Base-by-base conservation (phyloP, 2,797 vertebrate species). In the Sebastolobus altivelis region DNA sequence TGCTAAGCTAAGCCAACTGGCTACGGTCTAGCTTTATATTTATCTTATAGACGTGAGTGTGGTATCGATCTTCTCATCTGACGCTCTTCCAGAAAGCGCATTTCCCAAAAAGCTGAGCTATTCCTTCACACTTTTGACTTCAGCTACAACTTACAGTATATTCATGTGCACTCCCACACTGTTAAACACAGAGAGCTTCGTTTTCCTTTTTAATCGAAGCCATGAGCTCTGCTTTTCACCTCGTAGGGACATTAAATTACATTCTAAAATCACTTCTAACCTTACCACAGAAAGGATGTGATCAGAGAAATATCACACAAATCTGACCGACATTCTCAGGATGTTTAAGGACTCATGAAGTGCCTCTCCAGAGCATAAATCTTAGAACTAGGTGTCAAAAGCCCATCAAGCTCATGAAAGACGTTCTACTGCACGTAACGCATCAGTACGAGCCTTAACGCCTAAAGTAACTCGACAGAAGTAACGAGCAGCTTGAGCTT, bases 351-450 rank as follows among this genome's bases (percentile, higher is more conserved):
- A 13, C 4, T 66, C 29, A 16, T 25, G 1, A 14, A 33, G 12
- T 62, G 46, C n/a, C 20, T 38, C 70, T 72, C 5, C 18, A 16
- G 11, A 78, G 27, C n/a, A 37, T 54, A 52, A 11, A 59, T 65
- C 65, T 70, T 55, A 43, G 61, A 72, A 66, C 77, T 55, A 68
- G 11, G 6, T 75, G 55, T 80, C 79, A 78, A 8, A 60, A 61
- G 61, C 8, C 29, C 58, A 33, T 81, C 46, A 33, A 58, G 33
- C 54, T 54, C 20, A 66, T 46, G 31, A 63, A 78, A 76, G 60
- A 74, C 43, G 61, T 46, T 65, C 29, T 27, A 2, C 60, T 40
- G n/a, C 37, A 25, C 7, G n/a, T 81, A 31, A 46, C 27, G 22
- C 43, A 49, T 16, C 20, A 20, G 11, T 18, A 29, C 8, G 58